Conservation (phyloP, 2,113 vertebrate genomes). For the Pelodiscus sinensis region DNA sequence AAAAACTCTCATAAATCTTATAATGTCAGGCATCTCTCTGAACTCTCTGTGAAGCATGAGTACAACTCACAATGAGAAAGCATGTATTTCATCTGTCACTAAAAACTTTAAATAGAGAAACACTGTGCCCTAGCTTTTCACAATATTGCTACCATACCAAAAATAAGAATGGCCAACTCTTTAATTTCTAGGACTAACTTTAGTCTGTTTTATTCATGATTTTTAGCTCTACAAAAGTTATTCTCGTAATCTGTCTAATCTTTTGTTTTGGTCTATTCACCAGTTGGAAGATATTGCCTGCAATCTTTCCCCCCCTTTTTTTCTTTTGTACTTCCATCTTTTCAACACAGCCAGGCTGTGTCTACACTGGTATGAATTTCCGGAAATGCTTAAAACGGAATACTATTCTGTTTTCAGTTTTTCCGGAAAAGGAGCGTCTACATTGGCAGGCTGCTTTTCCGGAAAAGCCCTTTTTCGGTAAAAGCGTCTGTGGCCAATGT, state of each 20-base stretch:
- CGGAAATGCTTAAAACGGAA: too few species aligned
- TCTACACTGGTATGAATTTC: too few species aligned
- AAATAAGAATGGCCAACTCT: rapidly evolving
- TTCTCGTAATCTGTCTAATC: slow-evolving; percentile 18
- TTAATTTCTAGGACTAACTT: neutral
- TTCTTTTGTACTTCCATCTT: slow-evolving; percentile 8
- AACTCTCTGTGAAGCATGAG: neutral
- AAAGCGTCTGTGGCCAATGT: too few species aligned
- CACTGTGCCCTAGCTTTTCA: rapidly evolving
- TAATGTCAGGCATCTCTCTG: neutral
- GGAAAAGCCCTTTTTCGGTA: too few species aligned
- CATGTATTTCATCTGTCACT: neutral
- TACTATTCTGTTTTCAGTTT: too few species aligned
- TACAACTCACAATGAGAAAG: neutral
- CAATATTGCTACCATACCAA: too few species aligned
- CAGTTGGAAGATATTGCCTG: neutral
- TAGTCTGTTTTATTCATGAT: neutral
- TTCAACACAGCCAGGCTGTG: neutral
- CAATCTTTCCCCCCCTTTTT: neutral
- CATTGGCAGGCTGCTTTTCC: too few species aligned
- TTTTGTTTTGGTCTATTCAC: neutral
- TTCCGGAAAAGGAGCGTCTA: too few species aligned
- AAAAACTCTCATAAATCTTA: neutral
- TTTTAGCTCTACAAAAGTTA: neutral
- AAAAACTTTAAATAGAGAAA: neutral